These are phyloP conservation scores for Netelia fuscicornis DNA, from an alignment of 2,888 invertebrate species.

Conservation along the genomic window DNA sequence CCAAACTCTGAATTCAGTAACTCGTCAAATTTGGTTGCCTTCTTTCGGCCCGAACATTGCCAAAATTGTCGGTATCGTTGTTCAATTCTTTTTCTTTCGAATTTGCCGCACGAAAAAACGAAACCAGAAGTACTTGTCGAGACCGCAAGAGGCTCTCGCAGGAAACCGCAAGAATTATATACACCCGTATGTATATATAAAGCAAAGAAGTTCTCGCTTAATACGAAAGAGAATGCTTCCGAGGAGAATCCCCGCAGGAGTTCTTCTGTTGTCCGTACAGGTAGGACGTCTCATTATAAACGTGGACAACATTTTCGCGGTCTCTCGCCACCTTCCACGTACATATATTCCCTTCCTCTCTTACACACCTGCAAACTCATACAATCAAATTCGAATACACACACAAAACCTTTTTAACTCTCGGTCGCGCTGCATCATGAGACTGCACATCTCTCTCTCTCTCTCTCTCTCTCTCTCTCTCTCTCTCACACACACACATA, in stretches of 20 bases:
- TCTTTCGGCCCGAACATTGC: background rate
- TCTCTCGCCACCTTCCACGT: slow-evolving; percentile 42
- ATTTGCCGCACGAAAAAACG: background rate
- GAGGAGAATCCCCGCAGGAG: background rate
- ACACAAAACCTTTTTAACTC: slow-evolving; percentile 37
- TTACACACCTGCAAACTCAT: background rate
- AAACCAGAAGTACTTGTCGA: slow-evolving; percentile 32
- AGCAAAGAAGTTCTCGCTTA: background rate
- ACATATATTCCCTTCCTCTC: background rate
- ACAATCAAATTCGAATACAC: background rate
- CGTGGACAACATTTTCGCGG: slow-evolving; percentile 53
- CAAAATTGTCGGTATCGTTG: background rate
- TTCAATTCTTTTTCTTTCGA: background rate
- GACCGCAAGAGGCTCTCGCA: slow-evolving; percentile 42
- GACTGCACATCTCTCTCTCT: slow-evolving; percentile 50
- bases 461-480: slow-evolving; percentile 18
- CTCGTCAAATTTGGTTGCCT: background rate
- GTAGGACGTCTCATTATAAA: slow-evolving; percentile 45
- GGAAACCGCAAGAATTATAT: slow-evolving; percentile 52
- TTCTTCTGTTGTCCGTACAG: slow-evolving; percentile 15
- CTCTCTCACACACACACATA: slow-evolving; percentile 4
- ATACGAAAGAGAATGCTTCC: slow-evolving; percentile 35
- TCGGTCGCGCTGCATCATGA: slow-evolving; percentile 53
- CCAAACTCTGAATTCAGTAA: background rate
- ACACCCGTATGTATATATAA: slow-evolving; percentile 5